Evolutionary conservation across 2,113 vertebrate genomes (phyloP), one percentile per base, ranked within the genome.

Genomic region (Globicephala melas): DNA sequence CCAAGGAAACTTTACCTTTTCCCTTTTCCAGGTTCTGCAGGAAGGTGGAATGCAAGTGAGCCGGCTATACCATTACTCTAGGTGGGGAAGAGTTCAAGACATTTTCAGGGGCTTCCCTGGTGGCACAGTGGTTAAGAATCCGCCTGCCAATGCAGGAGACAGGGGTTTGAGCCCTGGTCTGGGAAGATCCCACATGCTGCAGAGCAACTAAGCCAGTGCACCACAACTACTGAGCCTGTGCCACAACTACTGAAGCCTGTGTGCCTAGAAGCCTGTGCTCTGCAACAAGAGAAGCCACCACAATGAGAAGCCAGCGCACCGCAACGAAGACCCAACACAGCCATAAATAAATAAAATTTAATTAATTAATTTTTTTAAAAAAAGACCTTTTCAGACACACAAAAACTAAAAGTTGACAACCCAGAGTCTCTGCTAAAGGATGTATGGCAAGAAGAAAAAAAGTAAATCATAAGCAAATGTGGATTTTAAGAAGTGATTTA

Each of bases 401-500:
- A 70, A n/a, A 79, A 87, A 28, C 41, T 15, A 55, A 36, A 93
- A 83, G 18, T 83, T 83, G 82, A 41, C 53, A 26, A 8, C 21
- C 67, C 41, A n/a, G 33, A 67, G 28, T 76, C 50, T 83, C 60
- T 70, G 41, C 77, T 93, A 53, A 93, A 70, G 33, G 41, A 53
- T 77, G 8, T 33, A 76, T 62, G 83, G 33, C 15, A 65, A 88
- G 17, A 83, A 60, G 25, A 38, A 28, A 83, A 74, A 70, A 70
- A 77, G 23, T 84, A 63, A 93, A 53, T 84, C 71, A 76, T n/a
- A 71, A 71, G 50, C 33, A 67, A 89, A 50, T 55, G 26, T 62
- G 50, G 15, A 13, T 62, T 83, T 89, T 77, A 71, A 93, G 33
- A 79, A 79, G 80, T 55, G 28, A 77, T 63, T 70, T 85, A 55